A percentile compares a stretch with the other conserved stretches of the same genome.
These are phyloP conservation scores for Podocnemis expansa DNA, from an alignment of 2,113 vertebrate species.

Conservation along the genomic window DNA sequence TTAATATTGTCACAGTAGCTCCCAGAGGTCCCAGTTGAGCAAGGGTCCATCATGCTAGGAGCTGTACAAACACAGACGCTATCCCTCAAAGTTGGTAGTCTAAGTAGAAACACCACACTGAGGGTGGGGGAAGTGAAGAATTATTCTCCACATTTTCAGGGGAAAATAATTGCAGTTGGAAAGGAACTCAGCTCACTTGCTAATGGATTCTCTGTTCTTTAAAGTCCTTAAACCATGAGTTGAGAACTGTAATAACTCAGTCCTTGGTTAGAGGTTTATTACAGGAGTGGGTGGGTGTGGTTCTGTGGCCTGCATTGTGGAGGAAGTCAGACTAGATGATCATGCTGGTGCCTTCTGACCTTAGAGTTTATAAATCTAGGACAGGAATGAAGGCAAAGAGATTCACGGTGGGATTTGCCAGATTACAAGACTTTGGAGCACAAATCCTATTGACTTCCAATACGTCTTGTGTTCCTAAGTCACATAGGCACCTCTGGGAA, in stretches of 20 bases:
- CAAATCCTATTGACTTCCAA: not conserved
- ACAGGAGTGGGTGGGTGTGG: no score
- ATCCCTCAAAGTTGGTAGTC: slow-evolving; percentile 24
- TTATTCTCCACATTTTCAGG: not conserved
- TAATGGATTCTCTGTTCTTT: no score
- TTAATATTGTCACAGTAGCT: not conserved
- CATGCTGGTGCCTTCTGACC: no score
- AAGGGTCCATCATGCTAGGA: not conserved
- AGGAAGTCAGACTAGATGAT: no score
- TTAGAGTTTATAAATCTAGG: not conserved
- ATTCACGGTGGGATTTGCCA: not conserved
- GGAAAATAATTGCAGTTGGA: no score
- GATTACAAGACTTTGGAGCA: not conserved
- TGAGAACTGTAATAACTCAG: no score
- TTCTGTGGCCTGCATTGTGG: no score
- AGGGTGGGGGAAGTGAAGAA: not conserved
- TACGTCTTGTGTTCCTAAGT: not conserved
- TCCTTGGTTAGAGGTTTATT: no score
- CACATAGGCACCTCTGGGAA: not conserved
- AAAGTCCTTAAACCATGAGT: no score
- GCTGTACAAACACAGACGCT: slow-evolving; percentile 24
- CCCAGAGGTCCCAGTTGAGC: not conserved
- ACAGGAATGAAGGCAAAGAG: not conserved
- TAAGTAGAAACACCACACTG: not conserved
- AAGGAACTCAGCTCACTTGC: no score